These are phyloP conservation scores for Zingel zingel DNA, from an alignment of 2,113 vertebrate species.

Conservation along the genomic window DNA sequence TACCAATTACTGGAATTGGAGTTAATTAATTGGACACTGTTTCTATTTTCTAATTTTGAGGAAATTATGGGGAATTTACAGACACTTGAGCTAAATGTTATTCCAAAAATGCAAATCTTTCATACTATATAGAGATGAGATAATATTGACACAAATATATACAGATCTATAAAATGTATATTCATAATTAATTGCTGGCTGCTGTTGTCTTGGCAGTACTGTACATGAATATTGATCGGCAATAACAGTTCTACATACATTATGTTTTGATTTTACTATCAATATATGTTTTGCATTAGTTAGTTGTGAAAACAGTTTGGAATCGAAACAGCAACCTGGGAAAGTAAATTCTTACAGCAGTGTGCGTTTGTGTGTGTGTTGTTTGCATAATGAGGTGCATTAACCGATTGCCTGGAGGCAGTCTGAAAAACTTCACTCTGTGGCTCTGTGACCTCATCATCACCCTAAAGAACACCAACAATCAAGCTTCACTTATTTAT, in stretches of 20 bases:
- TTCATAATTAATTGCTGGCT: neutral
- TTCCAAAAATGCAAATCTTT: neutral
- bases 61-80: neutral
- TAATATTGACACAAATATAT: neutral
- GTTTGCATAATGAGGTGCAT: slow-evolving; percentile 45
- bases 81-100: neutral
- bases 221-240: neutral
- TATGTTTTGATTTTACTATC: neutral
- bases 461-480: slow-evolving; percentile 24
- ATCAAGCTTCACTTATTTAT: neutral
- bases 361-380: slow-evolving; percentile 11
- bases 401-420: slow-evolving; percentile 24
- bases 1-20: neutral
- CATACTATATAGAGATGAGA: neutral
- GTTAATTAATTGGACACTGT: neutral
- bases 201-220: neutral
- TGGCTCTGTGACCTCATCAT: slow-evolving; percentile 58
- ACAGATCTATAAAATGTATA: neutral
- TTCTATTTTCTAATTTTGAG: neutral
- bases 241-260: neutral
- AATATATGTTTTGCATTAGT: neutral
- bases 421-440: slow-evolving; percentile 47
- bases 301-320: slow-evolving; percentile 3
- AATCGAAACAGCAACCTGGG: neutral
- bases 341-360: neutral